Percentiles rank a stretch among this genome's conserved stretches.
phyloP scores from a whole-genome alignment of 2,888 invertebrate genomes.

The Drosophila nigricruria region DNA sequence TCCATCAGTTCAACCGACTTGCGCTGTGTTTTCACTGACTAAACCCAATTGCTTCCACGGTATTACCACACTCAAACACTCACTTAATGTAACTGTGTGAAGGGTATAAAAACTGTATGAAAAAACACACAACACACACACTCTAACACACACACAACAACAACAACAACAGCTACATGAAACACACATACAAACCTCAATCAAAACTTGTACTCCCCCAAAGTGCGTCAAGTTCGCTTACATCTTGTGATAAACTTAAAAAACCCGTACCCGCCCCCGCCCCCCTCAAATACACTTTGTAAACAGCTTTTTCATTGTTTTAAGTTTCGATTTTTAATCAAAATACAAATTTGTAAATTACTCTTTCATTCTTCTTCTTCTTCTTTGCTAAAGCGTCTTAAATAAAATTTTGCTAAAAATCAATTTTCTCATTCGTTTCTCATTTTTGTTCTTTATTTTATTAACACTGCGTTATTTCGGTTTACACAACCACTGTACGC shows the following conservation, averaged over 20 bases:
- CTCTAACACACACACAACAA: constrained; percentile 33
- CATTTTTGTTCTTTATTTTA: constrained; percentile 1
- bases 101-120: constrained; percentile 74
- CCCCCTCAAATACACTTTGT: constrained; percentile 32
- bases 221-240: constrained; percentile 32
- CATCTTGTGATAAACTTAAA: constrained; percentile 26
- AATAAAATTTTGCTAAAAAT: constrained; percentile 20
- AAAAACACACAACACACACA: constrained; percentile 26
- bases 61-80: constrained; percentile 9
- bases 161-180: constrained; percentile 19
- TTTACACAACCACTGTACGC: constrained; percentile 50
- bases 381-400: constrained; percentile 28
- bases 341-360: constrained; percentile 28
- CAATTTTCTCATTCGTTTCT: constrained; percentile 6
- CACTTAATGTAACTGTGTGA: constrained; percentile 52
- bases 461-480: constrained; percentile 25
- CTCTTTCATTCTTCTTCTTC: constrained; percentile 13
- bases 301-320: constrained; percentile 41
- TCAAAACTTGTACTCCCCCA: constrained; percentile 28
- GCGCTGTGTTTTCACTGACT: constrained; percentile 12
- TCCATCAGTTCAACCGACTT: constrained; percentile 3
- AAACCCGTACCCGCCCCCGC: constrained; percentile 5
- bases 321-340: constrained; percentile 23
- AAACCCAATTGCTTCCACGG: neutral
- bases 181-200: constrained; percentile 15